Conservation (phyloP, 37 sponge, comb jelly and placozoan species). For the Petrosia ficiformis region DNA sequence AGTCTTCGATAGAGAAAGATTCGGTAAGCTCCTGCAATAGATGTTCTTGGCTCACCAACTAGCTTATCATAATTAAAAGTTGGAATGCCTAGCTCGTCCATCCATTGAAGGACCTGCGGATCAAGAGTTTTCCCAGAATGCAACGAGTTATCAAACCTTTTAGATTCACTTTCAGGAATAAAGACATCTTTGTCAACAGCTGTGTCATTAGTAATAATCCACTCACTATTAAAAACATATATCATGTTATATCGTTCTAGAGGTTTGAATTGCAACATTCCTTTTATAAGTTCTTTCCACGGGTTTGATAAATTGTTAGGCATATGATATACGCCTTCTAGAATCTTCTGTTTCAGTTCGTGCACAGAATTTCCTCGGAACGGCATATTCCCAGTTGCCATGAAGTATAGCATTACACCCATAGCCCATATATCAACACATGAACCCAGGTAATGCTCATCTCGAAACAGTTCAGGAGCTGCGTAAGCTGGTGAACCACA, state of each 20-base stretch:
- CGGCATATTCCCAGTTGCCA: constrained; percentile 67
- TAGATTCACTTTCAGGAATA: background rate
- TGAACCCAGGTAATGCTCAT: constrained; percentile 60
- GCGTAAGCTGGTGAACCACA: constrained; percentile 92
- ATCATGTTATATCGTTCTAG: constrained; percentile 3
- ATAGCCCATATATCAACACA: constrained; percentile 87
- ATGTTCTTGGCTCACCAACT: constrained; percentile 34
- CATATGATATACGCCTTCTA: constrained; percentile 56
- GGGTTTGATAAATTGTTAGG: constrained; percentile 30
- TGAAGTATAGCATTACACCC: constrained; percentile 77
- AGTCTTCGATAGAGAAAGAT: constrained; percentile 44
- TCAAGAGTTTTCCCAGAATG: background rate
- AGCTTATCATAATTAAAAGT: background rate
- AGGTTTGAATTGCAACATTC: constrained; percentile 34
- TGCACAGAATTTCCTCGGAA: constrained; percentile 59
- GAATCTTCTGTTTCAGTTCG: constrained; percentile 58
- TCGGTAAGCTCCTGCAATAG: constrained; percentile 54
- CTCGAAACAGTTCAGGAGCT: constrained; percentile 82
- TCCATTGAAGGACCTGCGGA: background rate
- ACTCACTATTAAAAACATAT: constrained; percentile 12
- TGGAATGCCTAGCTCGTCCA: constrained; percentile 15
- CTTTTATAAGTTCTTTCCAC: constrained; percentile 21
- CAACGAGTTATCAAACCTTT: background rate
- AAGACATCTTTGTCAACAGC: constrained; percentile 2
- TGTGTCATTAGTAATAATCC: constrained; percentile 11